Base-by-base conservation (phyloP, 2,113 vertebrate species). In the Sclerurus mexicanus region DNA sequence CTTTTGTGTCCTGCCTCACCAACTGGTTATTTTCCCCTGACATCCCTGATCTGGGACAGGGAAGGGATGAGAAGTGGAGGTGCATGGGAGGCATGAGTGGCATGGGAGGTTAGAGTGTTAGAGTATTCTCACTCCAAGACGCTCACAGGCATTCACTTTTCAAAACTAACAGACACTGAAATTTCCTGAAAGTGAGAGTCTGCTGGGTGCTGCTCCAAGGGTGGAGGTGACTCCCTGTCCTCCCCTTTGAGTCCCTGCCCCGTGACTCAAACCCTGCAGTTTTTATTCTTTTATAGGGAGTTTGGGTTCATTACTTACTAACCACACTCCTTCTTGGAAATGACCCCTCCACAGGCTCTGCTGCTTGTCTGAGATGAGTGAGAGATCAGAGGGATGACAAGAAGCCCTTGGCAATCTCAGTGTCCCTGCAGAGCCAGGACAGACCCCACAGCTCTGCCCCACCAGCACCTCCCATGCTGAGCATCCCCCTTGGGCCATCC, bases 211-310 rank as follows among this genome's bases (percentile, higher is more conserved):
- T 67, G 85, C 35, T 58, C 0, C 6, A 28, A 53, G 37, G 1
- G 50, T 4, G n/a, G 80, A 37, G 24, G 44, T 42, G 25, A n/a
- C n/a, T 86, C 40, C 53, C 19, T 62, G n/a, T 55, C 62, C 72
- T 15, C 40, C 13, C 40, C 40, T 42, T 42, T 42, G 40, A 42
- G 40, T 42, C 40, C 14, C 40, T 15, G 6, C 5, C 40, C 40
- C 6, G 40, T 42, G 40, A 3, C 35, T 56, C 62, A 31, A 50
- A 62, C 11, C 4, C 15, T 39, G 28, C 1, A 25, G 23, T 37
- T 66, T 8, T 25, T 12, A 24, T 55, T 17, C 25, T 42, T 42
- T 2, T 1, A 4, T 0, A 13, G 5, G 46, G 21, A 24, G 40
- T 17, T 80, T 0, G 2, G 28, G 35, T 37, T 69, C 30, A 4